Base-by-base conservation (phyloP, 2,113 vertebrate species). In the Pangasianodon gigas region DNA sequence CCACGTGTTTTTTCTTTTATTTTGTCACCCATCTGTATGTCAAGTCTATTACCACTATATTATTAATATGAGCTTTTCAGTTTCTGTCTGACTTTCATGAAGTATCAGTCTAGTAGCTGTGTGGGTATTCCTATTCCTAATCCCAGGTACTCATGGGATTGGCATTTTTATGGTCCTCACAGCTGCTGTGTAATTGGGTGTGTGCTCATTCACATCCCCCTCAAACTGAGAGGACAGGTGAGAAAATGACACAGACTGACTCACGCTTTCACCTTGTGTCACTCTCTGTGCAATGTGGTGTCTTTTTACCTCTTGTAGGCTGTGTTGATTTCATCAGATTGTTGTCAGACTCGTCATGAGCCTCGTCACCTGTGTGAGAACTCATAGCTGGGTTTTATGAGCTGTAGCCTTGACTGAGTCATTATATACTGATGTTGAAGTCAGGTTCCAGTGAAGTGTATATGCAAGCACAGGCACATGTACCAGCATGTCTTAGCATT, bases 191-290 rank as follows among this genome's bases (percentile, higher is more conserved):
- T 88, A 75, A 86, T 89, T 48, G 46, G 65, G 37, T 67, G 52
- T 87, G 69, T 85, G 85, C 44, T 92, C 89, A 89, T 80, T 91
- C 90, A 89, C 62, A 62, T 83, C 37, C 56, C 32, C 4, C 44
- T 48, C 84, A 37, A 54, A 85, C 84, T 69, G 56, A 65, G 18
- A 14, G 46, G 19, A 52, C 46, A 90, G 56, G 71, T 79, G 21
- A 82, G 67, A 86, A 90, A 86, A 83, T 80, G 32, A 88, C 41
- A 60, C 87, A 86, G 56, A 48, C 84, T 74, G 51, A 84, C 19
- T 32, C 71, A 56, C 46, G 51, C 41, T 60, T 60, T 90, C 81
- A 89, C 85, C 74, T 69, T 54, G 14, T 89, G 44, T 85, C 32
- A 24, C 81, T 41, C 56, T 60, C 67, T 44, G 51, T 84, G 19